phyloP scores from a whole-genome alignment of 2,888 invertebrate genomes.

The Phyllotreta cruciferae region DNA sequence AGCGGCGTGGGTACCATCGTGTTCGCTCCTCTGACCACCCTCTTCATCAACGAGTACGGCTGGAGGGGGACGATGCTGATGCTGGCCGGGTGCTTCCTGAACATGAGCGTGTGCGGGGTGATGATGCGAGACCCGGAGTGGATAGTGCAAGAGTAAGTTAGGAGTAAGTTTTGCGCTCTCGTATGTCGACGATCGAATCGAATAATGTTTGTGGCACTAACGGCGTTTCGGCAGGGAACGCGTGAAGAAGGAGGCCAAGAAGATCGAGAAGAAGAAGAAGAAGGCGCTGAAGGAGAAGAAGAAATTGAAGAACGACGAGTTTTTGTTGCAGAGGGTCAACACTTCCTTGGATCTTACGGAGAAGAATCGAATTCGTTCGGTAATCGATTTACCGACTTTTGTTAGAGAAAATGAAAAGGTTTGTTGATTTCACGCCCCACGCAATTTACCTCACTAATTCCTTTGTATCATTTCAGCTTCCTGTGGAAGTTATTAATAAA shows the following conservation, averaged over 20 bases:
- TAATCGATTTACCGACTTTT: conserved; percentile 78
- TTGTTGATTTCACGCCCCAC: conserved; percentile 42
- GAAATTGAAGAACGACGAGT: conserved; percentile 74
- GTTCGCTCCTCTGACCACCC: conserved; percentile 85
- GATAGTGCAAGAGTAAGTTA: conserved; percentile 67
- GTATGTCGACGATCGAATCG: neutral
- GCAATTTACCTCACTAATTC: neutral
- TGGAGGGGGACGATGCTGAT: conserved; percentile 85
- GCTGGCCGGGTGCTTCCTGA: conserved; percentile 83
- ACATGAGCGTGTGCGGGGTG: conserved; percentile 84
- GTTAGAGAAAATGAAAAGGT: conserved; percentile 74
- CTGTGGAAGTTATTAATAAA: conserved; percentile 69
- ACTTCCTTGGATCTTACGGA: conserved; percentile 63
- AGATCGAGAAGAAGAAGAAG: conserved; percentile 23
- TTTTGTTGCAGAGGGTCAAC: conserved; percentile 68
- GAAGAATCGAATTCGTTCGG: conserved; percentile 69
- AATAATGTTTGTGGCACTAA: neutral
- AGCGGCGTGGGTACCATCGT: conserved; percentile 91
- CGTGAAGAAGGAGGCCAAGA: conserved; percentile 28
- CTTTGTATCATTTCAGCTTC: conserved; percentile 63
- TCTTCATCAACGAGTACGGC: conserved; percentile 76
- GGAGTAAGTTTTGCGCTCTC: neutral
- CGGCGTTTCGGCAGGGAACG: conserved; percentile 11
- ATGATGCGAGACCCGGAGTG: conserved; percentile 90
- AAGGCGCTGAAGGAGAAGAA: conserved; percentile 53